Percentiles rank a stretch among this genome's conserved stretches.
Conservation (phyloP, 2,113 vertebrate genomes). For the Zosterops borbonicus region DNA sequence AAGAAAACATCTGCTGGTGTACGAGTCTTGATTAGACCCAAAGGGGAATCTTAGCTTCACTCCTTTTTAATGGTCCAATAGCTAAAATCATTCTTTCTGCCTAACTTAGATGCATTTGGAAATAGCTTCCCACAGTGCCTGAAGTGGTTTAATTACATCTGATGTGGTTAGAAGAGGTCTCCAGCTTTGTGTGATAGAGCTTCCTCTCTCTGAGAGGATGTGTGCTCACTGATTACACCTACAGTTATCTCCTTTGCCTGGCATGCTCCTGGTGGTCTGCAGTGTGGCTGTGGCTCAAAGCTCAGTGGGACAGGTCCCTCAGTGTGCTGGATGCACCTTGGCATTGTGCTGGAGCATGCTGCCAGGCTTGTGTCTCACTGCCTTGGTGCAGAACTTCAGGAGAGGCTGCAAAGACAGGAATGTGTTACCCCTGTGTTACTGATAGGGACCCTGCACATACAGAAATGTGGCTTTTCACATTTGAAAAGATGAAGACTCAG, state of each 20-base stretch:
- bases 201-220: not conserved
- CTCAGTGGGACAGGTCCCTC: not conserved
- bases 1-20: slow-evolving; percentile 6
- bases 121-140: slow-evolving; percentile 25
- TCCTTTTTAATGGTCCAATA: slow-evolving; percentile 2
- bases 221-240: not conserved
- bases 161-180: not conserved
- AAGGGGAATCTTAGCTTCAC: slow-evolving; percentile 20
- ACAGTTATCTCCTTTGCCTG: not conserved
- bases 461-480: not conserved
- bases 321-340: not conserved
- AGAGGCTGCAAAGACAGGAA: not conserved
- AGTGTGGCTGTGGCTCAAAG: not conserved
- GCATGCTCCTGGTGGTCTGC: not conserved
- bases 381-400: not conserved
- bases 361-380: not conserved
- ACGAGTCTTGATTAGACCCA: slow-evolving; percentile 18
- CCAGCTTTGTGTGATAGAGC: not conserved
- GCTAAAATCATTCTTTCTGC: slow-evolving; percentile 5
- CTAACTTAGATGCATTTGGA: slow-evolving; percentile 11
- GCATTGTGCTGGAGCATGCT: not conserved
- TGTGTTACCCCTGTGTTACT: not conserved
- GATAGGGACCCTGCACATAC: not conserved
- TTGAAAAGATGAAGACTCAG: not conserved
- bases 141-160: slow-evolving; percentile 39